These are phyloP conservation scores for Hyles euphorbiae DNA, from an alignment of 1,140 invertebrate species.

Conservation along the genomic window DNA sequence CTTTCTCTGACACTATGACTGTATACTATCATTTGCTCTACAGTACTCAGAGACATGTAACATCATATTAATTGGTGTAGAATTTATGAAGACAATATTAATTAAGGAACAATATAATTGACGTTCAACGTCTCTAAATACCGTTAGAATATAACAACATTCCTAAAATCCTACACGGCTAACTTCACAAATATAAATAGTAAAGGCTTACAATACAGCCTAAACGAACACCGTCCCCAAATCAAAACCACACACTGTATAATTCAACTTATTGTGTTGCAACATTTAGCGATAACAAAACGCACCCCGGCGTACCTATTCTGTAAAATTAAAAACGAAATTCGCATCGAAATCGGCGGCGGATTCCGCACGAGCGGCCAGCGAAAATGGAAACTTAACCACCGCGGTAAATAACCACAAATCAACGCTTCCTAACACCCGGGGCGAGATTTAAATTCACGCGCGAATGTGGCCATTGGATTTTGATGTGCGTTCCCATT, in stretches of 20 bases:
- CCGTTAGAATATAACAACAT: too few species aligned
- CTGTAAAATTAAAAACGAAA: conserved; percentile 67
- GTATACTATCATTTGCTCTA: too few species aligned
- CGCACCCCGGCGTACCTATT: conserved; percentile 38
- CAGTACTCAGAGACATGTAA: too few species aligned
- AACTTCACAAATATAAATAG: too few species aligned
- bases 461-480: conserved; percentile 49
- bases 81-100: too few species aligned
- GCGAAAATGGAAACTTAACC: conserved; percentile 67
- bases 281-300: conserved; percentile 4
- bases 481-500: conserved; percentile 12
- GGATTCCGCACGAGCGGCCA: conserved; percentile 55
- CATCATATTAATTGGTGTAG: too few species aligned
- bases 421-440: conserved; percentile 66
- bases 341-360: conserved; percentile 57
- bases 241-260: conserved; percentile 6
- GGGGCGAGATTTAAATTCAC: conserved; percentile 68
- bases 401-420: conserved; percentile 72
- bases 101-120: too few species aligned
- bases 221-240: background rate
- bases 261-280: conserved; percentile 5
- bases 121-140: too few species aligned
- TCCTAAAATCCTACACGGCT: too few species aligned
- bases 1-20: too few species aligned
- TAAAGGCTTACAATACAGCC: too few species aligned